A percentile compares a stretch with the other conserved stretches of the same genome.
phyloP scores from a whole-genome alignment of 2,888 invertebrate species.

The Archips xylosteana region DNA sequence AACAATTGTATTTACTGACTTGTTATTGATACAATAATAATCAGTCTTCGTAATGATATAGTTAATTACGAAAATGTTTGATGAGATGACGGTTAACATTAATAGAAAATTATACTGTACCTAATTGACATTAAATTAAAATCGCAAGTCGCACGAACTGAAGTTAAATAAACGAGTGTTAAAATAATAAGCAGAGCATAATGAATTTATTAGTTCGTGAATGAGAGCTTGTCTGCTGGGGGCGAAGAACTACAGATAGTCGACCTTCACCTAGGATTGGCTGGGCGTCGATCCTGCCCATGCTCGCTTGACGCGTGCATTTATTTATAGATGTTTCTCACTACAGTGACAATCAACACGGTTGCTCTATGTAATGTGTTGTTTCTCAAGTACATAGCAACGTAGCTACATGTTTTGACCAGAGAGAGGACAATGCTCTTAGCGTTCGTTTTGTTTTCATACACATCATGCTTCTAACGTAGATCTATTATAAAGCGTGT shows the following conservation, averaged over 20 bases:
- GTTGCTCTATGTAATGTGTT: conserved; percentile 38
- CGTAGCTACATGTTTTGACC: conserved; percentile 44
- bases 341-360: conserved; percentile 61
- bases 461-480: conserved; percentile 46
- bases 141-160: neutral
- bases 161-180: conserved; percentile 23
- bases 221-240: conserved; percentile 61
- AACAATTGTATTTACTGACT: conserved; percentile 24
- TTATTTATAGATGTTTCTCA: conserved; percentile 74
- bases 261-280: conserved; percentile 80
- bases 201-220: conserved; percentile 50
- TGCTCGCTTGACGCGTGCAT: conserved; percentile 70
- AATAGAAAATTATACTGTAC: conserved; percentile 8
- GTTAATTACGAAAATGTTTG: conserved; percentile 7
- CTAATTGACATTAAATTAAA: neutral
- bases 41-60: conserved; percentile 11
- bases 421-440: conserved; percentile 61
- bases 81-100: conserved; percentile 22
- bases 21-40: conserved; percentile 14
- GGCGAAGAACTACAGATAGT: conserved; percentile 72
- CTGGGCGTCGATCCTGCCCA: conserved; percentile 76
- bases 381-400: conserved; percentile 44
- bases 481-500: conserved; percentile 71
- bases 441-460: conserved; percentile 42
- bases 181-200: conserved; percentile 27